Conservation (phyloP, 1,140 invertebrate genomes). For the Caenorhabditis remanei region DNA sequence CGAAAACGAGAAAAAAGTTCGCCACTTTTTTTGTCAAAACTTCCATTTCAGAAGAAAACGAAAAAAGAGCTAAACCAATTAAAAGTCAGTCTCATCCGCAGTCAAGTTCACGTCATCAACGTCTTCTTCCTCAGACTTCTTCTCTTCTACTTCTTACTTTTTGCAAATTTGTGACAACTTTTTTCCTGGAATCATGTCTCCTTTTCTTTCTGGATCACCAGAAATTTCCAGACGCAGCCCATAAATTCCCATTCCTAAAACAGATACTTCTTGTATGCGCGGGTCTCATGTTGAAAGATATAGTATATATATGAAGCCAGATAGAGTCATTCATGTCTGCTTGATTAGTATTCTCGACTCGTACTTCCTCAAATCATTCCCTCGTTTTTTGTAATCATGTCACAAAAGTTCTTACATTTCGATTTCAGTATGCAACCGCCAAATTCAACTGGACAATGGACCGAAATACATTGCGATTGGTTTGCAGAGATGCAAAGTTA, state of each 20-base stretch:
- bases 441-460: conserved; percentile 59
- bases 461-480: conserved; percentile 63
- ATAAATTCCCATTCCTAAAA: not conserved
- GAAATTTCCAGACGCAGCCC: not conserved
- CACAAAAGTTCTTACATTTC: not conserved
- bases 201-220: not conserved
- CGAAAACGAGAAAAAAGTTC: conserved; percentile 5
- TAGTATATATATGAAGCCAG: too few relatives aligned
- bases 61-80: conserved; percentile 39
- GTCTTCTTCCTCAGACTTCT: not conserved
- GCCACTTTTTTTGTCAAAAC: not conserved
- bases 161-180: conserved; percentile 16
- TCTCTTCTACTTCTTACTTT: not conserved
- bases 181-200: conserved; percentile 7
- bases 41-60: conserved; percentile 14
- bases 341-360: too few relatives aligned
- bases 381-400: not conserved
- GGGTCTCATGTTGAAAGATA: too few relatives aligned
- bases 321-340: too few relatives aligned
- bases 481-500: conserved; percentile 58
- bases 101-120: conserved; percentile 21
- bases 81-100: conserved; percentile 36
- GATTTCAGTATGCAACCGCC: conserved; percentile 48
- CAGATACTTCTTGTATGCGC: not conserved
- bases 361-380: not conserved